Evolutionary conservation across 2,797 vertebrate species (phyloP).

Genomic region (Rallus crepitans): DNA sequence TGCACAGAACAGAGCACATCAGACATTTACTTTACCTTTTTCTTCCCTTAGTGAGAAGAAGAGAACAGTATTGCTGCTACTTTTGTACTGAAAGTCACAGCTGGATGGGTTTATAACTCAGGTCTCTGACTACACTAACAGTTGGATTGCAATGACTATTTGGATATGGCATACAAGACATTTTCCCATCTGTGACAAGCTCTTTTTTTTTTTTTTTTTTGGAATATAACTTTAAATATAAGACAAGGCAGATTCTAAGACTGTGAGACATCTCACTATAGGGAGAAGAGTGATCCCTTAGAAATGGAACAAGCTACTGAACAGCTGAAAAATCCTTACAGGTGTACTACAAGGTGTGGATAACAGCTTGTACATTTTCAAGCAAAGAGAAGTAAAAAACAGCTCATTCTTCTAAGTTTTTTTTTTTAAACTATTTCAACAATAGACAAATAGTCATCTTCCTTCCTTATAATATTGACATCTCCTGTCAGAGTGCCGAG

Average conservation of each 20-base stretch:
- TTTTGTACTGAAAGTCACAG: slow-evolving; percentile 24
- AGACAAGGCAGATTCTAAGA: neutral
- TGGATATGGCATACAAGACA: neutral
- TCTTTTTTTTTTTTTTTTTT: neutral
- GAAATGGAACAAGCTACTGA: neutral
- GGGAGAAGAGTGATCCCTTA: neutral
- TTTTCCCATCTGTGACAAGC: neutral
- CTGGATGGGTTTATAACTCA: neutral
- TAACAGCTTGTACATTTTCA: neutral
- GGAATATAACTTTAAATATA: neutral
- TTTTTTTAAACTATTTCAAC: neutral
- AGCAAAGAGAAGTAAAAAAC: neutral
- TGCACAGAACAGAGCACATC: neutral
- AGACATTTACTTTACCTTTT: neutral
- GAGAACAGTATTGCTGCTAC: neutral
- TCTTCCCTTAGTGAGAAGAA: neutral
- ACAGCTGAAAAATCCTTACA: neutral
- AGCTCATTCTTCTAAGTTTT: neutral
- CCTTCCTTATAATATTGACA: neutral
- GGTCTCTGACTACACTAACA: neutral
- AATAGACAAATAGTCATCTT: neutral
- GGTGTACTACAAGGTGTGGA: neutral
- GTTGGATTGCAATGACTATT: neutral
- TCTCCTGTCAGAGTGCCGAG: neutral
- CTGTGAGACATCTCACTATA: neutral